Conservation (phyloP, 2,113 vertebrate genomes). For the Prionailurus bengalensis region DNA sequence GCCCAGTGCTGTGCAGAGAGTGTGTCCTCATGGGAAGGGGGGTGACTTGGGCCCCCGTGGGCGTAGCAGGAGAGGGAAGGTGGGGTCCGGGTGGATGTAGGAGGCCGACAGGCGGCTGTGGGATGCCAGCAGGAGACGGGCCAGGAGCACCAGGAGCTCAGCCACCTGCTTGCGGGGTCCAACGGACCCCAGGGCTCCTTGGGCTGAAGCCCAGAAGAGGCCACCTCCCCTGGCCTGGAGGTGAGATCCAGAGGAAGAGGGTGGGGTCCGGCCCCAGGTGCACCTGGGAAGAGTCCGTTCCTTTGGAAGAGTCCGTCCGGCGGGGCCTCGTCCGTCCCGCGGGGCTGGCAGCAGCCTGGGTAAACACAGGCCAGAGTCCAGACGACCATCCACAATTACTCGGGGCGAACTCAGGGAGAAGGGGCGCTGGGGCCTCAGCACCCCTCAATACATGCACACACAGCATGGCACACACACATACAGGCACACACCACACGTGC, state of each 20-base stretch:
- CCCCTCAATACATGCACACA: not conserved
- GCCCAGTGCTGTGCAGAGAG: accelerated
- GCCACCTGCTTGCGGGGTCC: not conserved
- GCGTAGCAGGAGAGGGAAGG: too few relatives aligned
- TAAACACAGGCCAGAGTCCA: not conserved
- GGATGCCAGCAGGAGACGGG: not conserved
- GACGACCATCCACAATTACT: not conserved
- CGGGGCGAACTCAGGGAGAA: not conserved
- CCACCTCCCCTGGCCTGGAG: not conserved
- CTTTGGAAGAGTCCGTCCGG: not conserved
- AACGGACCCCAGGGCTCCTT: not conserved
- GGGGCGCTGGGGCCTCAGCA: not conserved
- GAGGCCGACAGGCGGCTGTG: not conserved
- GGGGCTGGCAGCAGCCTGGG: not conserved
- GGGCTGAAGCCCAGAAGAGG: not conserved
- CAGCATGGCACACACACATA: not conserved
- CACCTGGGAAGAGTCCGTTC: too few relatives aligned
- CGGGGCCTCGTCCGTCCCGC: not conserved
- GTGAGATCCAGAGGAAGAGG: not conserved
- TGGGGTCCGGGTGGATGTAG: not conserved
- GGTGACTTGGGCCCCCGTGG: not conserved
- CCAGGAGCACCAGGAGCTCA: too few relatives aligned
- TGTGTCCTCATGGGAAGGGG: accelerated
- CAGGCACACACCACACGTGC: not conserved
- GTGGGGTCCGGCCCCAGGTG: not conserved